Evolutionary conservation across 2,113 vertebrate genomes (phyloP), one percentile per base, ranked within the genome.

Genomic region (Numenius arquata): DNA sequence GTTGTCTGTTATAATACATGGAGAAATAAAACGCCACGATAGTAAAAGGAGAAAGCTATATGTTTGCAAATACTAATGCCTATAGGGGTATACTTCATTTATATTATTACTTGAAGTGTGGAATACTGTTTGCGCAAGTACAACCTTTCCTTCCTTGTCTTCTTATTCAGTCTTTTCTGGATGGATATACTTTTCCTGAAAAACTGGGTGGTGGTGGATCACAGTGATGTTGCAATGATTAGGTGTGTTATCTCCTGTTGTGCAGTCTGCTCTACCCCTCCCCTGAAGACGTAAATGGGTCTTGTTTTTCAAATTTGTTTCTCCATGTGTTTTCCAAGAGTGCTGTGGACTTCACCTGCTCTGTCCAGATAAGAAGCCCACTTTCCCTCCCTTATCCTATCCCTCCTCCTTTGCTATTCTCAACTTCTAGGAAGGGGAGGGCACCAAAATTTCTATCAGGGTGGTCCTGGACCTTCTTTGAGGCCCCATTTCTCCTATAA

Each of bases 281-380:
- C 94, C 77, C 62, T 70, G 14, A 50, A 89, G 74, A 89, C 58
- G 56, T 89, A 92, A 94, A 91, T 65, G 25, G 8, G 45, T 72
- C 84, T 95, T 96, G 91, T 96, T 96, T 97, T 97, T 88, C 50
- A 59, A 20, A 8, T 73, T 56, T 93, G 48, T 89, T 85, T 82
- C 85, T 91, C 66, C 27, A 1, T 58, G 3, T 8, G 23, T 82
- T 91, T 94, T 79, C 74, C 29, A 19, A 48, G 63, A 30, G 50
- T 36, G 66, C 74, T 82, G 70, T 30, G 71, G 62, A 52, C 62
- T 66, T 95, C 89, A 95, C 91, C 89, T 96, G 96, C 89, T 55
- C 47, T 0, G 9, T 61, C 23, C 58, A 92, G 96, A 97, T 97
- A 97, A 96, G 95, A 41, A 79, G 25, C 7, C 5, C 25, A 15